Percentiles rank a stretch among this genome's conserved stretches.
Conservation (phyloP, 2,888 invertebrate genomes). For the Stenolophus ochropezus region DNA sequence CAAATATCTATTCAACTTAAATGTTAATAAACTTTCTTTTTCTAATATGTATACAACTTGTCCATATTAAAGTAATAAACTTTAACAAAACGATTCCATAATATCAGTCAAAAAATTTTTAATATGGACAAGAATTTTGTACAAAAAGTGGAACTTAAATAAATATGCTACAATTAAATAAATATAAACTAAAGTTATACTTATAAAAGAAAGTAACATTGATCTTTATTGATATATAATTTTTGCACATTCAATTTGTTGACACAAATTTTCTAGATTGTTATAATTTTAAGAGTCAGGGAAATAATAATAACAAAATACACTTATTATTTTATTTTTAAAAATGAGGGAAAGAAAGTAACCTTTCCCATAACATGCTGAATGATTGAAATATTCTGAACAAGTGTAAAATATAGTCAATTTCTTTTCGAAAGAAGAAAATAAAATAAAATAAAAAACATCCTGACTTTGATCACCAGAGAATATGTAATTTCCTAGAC, state of each 20-base stretch:
- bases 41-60: neutral
- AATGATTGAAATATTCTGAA: constrained; percentile 48
- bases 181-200: constrained; percentile 9
- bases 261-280: constrained; percentile 3
- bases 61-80: constrained; percentile 7
- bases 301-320: constrained; percentile 26
- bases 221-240: constrained; percentile 19
- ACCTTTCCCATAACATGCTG: constrained; percentile 19
- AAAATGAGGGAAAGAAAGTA: constrained; percentile 13
- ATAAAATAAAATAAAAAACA: constrained; percentile 27
- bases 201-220: constrained; percentile 13
- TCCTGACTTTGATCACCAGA: constrained; percentile 21
- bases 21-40: constrained; percentile 17
- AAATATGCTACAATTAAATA: neutral
- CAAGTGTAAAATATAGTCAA: constrained; percentile 46
- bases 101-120: neutral
- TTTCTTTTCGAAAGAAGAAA: constrained; percentile 25
- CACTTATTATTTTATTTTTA: constrained; percentile 46
- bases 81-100: neutral
- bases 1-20: neutral
- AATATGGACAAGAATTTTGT: constrained; percentile 1
- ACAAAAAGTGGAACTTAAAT: neutral
- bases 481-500: constrained; percentile 38
- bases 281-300: neutral
- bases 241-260: constrained; percentile 7